phyloP scores from a whole-genome alignment of 2,113 vertebrate species.

The Panthera tigris region DNA sequence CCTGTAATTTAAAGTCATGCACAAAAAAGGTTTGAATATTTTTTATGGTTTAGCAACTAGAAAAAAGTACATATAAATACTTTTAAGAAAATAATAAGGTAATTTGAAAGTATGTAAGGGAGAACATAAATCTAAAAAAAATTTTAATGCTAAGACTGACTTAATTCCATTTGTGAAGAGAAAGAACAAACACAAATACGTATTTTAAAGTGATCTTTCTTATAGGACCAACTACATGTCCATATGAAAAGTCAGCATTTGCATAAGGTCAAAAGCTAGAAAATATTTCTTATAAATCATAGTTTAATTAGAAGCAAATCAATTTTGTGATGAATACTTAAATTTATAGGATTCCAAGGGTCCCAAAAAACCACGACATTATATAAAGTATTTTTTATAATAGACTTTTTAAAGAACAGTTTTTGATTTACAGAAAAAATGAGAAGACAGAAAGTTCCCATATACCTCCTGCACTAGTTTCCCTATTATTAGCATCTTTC shows the following conservation, averaged over 20 bases:
- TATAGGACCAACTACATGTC: not conserved
- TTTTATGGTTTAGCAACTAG: conserved; percentile 53
- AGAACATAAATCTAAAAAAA: not conserved
- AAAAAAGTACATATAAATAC: conserved; percentile 46
- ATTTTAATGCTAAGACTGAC: not conserved
- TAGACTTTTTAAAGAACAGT: not conserved
- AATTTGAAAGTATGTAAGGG: not conserved
- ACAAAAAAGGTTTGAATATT: conserved; percentile 73
- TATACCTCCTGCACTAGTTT: not conserved
- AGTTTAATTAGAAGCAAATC: not conserved
- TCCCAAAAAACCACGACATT: conserved; percentile 31
- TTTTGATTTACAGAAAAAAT: conserved; percentile 36
- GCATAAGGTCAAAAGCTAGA: not conserved
- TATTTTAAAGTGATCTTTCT: conserved; percentile 19
- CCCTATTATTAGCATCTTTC: not conserved
- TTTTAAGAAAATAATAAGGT: conserved; percentile 18
- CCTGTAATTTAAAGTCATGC: conserved; percentile 86
- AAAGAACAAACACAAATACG: not conserved
- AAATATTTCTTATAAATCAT: conserved; percentile 36
- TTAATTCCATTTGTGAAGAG: conserved; percentile 41
- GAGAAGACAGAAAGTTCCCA: not conserved
- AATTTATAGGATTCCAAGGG: conserved; percentile 11
- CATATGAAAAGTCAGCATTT: not conserved
- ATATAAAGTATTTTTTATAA: conserved; percentile 24
- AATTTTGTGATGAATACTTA: conserved; percentile 21